Evolutionary conservation across 2,113 vertebrate genomes (phyloP).

Genomic region (Lepus timidus): DNA sequence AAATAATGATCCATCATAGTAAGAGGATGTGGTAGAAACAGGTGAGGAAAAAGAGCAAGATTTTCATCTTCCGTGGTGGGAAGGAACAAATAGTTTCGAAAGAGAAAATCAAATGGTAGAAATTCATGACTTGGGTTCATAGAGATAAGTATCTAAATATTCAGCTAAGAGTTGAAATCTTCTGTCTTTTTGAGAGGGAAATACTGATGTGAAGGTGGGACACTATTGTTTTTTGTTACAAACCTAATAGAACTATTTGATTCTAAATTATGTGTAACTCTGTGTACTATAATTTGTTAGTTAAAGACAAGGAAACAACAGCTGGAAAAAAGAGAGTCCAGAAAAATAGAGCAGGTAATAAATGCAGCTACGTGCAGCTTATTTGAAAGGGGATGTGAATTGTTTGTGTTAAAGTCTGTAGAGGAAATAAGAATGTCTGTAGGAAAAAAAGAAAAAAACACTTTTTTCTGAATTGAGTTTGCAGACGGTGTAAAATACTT

Average conservation of each 20-base stretch:
- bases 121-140: conserved; percentile 12
- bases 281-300: background rate
- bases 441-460: conserved; percentile 4
- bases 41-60: background rate
- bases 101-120: background rate
- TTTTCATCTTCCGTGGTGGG: background rate
- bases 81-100: background rate
- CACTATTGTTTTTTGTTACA: background rate
- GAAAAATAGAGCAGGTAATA: background rate
- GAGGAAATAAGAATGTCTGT: background rate
- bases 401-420: background rate
- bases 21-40: background rate
- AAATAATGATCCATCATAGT: background rate
- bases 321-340: background rate
- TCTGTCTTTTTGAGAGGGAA: background rate
- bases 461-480: conserved; percentile 28
- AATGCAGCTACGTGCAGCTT: conserved; percentile 1
- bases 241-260: conserved; percentile 22
- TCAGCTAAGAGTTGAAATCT: background rate
- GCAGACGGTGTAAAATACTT: conserved; percentile 28
- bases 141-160: background rate
- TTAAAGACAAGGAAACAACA: conserved; percentile 15
- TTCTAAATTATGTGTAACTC: background rate
- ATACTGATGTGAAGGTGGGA: background rate
- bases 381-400: background rate